Evolutionary conservation across 2,797 vertebrate species (phyloP), one percentile per base, ranked within the genome.

Genomic region (Antrozous pallidus): DNA sequence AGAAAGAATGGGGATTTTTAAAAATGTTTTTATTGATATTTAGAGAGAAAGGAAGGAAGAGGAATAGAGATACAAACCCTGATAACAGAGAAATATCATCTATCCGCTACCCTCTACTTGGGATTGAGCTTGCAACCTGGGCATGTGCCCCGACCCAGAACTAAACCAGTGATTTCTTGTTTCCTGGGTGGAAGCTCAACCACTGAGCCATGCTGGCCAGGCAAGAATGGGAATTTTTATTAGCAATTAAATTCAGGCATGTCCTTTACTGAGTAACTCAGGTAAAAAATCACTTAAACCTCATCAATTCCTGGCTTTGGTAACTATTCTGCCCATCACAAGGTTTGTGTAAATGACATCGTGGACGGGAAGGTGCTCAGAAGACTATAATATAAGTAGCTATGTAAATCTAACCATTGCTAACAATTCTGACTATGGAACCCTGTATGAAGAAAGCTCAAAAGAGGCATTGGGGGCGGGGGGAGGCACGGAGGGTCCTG

Each of bases 281-380:
- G 42, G 42, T 51, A 65, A 96, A 96, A 93, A 96, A 70, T 88
- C 77, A 95, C 26, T 40, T 88, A 83, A 81, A 33, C 10, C 24
- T 73, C 12, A 73, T 61, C 28, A 91, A 85, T 63, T 77, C 45
- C 40, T 58, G 65, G 33, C 47, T 80, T 80, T 90, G 56, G 61
- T 70, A 95, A 14, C 20, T 95, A 54, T 38, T 85, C 38, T 45
- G 61, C 80, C 73, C 73, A 49, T 91, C 38, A 93, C 45, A 77
- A 95, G 26, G n/a, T 78, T 4, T 78, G 6, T 49, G 9, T 88
- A 91, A 91, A 88, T 85, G 11, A 79, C 2, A 93, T 36, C 75
- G 63, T 22, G 38, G 40, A 71, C 58, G 84, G 70, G 71, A 88
- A 26, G 12, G n/a, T 51, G 26, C 63, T 82, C 51, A 67, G 45